phyloP scores from a whole-genome alignment of 2,113 vertebrate genomes.

The Eurypyga helias region DNA sequence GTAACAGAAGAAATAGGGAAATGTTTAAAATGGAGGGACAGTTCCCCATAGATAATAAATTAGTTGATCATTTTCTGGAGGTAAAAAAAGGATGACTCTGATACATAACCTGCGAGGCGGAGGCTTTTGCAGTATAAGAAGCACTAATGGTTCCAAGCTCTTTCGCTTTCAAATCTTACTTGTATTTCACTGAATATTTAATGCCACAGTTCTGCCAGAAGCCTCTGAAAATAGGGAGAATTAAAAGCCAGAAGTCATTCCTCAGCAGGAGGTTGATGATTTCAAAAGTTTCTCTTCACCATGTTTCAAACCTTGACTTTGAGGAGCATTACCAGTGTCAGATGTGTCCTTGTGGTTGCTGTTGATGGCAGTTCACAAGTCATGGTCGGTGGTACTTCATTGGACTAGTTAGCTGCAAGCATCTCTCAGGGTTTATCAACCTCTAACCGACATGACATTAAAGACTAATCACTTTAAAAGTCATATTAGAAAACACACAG shows the following conservation, averaged over 20 bases:
- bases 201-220: constrained; percentile 54
- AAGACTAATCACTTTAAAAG: not conserved
- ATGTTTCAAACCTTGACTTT: not conserved
- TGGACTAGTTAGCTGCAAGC: not conserved
- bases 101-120: not conserved
- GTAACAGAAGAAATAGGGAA: not conserved
- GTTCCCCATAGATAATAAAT: not conserved
- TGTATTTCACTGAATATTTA: constrained; percentile 67
- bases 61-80: not conserved
- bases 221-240: constrained; percentile 15
- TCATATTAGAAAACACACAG: not conserved
- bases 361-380: not conserved
- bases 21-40: not conserved
- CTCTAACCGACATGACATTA: not conserved
- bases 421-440: not conserved
- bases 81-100: not conserved
- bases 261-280: not conserved
- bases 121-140: not conserved
- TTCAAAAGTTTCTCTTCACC: not conserved
- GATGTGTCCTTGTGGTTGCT: not conserved
- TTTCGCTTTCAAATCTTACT: constrained; percentile 39
- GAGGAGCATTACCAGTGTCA: not conserved
- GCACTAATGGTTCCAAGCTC: constrained; percentile 12
- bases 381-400: not conserved
- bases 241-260: not conserved